Evolutionary conservation across 2,113 vertebrate genomes (phyloP).

Genomic region (Solea solea): DNA sequence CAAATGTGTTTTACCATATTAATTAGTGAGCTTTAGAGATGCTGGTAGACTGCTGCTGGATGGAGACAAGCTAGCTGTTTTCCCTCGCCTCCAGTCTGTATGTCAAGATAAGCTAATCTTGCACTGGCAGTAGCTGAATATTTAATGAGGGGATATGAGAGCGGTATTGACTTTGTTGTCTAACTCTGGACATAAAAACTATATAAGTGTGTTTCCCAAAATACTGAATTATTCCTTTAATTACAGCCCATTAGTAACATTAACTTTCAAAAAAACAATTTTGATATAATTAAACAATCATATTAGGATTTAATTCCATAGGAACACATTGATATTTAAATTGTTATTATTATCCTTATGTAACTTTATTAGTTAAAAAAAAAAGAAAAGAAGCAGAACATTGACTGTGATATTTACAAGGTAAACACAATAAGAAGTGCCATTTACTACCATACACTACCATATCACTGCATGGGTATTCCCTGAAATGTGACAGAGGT

Average conservation of each 20-base stretch:
- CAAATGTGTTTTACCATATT: too few relatives aligned
- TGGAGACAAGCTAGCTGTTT: background rate
- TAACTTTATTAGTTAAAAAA: too few relatives aligned
- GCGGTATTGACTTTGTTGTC: background rate
- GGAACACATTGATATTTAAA: background rate
- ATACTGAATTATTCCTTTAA: background rate
- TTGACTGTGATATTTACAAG: too few relatives aligned
- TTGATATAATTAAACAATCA: too few relatives aligned
- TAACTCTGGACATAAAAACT: background rate
- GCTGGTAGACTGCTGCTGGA: background rate
- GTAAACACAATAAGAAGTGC: too few relatives aligned
- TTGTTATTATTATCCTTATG: too few relatives aligned
- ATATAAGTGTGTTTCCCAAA: background rate
- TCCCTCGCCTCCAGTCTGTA: background rate
- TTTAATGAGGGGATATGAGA: background rate
- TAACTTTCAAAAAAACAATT: background rate
- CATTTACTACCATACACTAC: too few relatives aligned
- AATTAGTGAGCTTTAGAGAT: too few relatives aligned
- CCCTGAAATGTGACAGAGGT: conserved; percentile 29
- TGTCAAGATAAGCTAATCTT: background rate
- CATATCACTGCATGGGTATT: too few relatives aligned
- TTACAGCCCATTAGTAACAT: background rate
- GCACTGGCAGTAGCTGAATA: conserved; percentile 11
- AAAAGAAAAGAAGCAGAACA: too few relatives aligned
- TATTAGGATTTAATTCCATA: background rate